These are phyloP conservation scores for Acrossocheilus fasciatus DNA, from an alignment of 2,797 vertebrate species.

Conservation along the genomic window DNA sequence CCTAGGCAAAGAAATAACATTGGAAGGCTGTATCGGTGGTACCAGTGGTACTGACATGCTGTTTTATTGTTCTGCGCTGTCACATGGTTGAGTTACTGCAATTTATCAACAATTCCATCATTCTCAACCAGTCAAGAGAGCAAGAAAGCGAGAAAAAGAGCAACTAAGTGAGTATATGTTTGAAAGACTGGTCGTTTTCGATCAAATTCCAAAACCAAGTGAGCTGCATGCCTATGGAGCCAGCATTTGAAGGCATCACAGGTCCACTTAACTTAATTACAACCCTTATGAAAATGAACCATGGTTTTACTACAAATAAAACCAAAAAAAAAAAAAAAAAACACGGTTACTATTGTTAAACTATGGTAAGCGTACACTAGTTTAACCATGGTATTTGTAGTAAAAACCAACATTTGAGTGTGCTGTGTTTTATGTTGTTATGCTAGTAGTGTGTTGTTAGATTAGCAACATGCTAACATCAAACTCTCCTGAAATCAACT, in stretches of 20 bases:
- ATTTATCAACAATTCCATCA: constrained; percentile 57
- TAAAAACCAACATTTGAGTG: background rate
- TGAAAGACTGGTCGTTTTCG: background rate
- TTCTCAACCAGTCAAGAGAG: constrained; percentile 31
- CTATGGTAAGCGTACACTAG: background rate
- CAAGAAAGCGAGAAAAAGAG: constrained; percentile 38
- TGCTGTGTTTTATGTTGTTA: background rate
- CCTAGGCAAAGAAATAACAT: constrained; percentile 51
- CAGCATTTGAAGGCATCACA: background rate
- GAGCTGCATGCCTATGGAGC: background rate
- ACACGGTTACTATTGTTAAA: background rate
- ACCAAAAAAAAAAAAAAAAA: background rate
- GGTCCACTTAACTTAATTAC: background rate
- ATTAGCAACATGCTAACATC: background rate
- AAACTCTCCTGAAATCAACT: background rate
- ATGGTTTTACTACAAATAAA: background rate
- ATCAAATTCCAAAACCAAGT: constrained; percentile 7
- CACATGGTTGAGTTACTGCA: constrained; percentile 46
- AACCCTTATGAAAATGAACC: background rate
- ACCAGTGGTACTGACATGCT: constrained; percentile 25
- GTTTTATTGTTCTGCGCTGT: constrained; percentile 6
- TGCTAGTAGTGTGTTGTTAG: background rate
- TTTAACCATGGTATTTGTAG: background rate
- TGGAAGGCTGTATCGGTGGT: constrained; percentile 17
- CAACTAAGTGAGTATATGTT: background rate